Base-by-base conservation (phyloP, 2,113 vertebrate species). In the Hydrolagus affinis region DNA sequence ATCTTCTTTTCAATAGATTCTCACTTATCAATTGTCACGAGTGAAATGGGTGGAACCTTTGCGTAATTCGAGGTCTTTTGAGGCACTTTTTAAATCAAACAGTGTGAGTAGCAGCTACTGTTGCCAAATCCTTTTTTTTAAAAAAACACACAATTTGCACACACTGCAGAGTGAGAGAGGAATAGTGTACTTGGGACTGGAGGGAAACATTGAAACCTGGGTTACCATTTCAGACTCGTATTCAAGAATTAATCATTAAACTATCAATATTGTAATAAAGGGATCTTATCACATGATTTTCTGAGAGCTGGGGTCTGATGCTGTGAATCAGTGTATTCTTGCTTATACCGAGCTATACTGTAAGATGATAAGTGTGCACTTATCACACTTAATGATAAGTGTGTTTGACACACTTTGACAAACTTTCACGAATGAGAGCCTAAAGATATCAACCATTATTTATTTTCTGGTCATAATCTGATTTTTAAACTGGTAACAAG, bases 31-130 rank as follows among this genome's bases (percentile, higher is more conserved):
- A 66, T 62, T 66, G 66, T 83, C 32, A 17, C 62, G 8, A 28
- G 32, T 32, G 11, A 15, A 83, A 64, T 17, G 21, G 25, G 10
- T 64, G 11, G 78, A 68, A 32, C 78, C 19, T 19, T 66, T 0
- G 66, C 8, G 14, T 83, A 30, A 83, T 28, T 30, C 60, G 66
- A 83, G 78, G 25, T 56, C 8, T 59, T n/a, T n/a, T 83, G 28
- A 25, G 21, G 62, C 21, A 66, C 78, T 21, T 66, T 66, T 66
- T n/a, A n/a, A 83, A 83, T 68, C 78, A 32, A 83, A 10, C 66
- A 30, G 3, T 8, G 25, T 68, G 78, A 83, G n/a, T 57, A 83
- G 14, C 77, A 83, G 62, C 62, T 64, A 17, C 28, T 66, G 66
- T 23, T 83, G 77, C 21, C 11, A 28, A 64, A 64, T 66, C 25